Percentiles rank a stretch among this genome's conserved stretches.
phyloP scores from a whole-genome alignment of 2,797 vertebrate species.

The Rhinella marina region DNA sequence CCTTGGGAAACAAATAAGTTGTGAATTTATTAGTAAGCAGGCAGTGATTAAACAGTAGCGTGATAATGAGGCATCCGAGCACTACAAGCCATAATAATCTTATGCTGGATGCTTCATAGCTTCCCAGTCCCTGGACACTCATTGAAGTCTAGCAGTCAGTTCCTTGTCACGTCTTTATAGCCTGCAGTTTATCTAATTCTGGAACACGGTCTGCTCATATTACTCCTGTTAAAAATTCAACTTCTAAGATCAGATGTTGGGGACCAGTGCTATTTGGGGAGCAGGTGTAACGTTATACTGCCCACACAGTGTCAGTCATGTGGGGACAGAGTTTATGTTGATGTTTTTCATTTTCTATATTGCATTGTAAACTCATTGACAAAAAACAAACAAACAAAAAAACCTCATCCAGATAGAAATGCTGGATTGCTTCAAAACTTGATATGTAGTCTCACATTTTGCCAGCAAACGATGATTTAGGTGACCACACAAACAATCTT shows the following conservation, averaged over 20 bases:
- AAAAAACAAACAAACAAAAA: too few species aligned
- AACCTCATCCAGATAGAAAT: too few species aligned
- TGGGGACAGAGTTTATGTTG: not conserved
- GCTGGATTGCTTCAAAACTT: too few species aligned
- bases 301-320: not conserved
- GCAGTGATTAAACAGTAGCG: conserved; percentile 18
- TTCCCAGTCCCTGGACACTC: not conserved
- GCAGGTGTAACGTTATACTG: not conserved
- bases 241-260: not conserved
- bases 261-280: not conserved
- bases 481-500: too few species aligned
- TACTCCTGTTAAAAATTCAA: not conserved
- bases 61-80: not conserved
- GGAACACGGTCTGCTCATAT: not conserved
- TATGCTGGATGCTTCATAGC: conserved; percentile 3
- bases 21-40: conserved; percentile 22
- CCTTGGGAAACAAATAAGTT: not conserved
- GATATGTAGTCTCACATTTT: too few species aligned
- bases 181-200: not conserved
- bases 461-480: too few species aligned
- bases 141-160: not conserved
- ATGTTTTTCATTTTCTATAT: too few species aligned
- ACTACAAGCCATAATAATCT: not conserved
- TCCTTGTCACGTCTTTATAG: not conserved
- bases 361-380: too few species aligned